These are phyloP conservation scores for Eulemur coronatus DNA, from an alignment of 2,797 vertebrate genomes.

Conservation along the genomic window DNA sequence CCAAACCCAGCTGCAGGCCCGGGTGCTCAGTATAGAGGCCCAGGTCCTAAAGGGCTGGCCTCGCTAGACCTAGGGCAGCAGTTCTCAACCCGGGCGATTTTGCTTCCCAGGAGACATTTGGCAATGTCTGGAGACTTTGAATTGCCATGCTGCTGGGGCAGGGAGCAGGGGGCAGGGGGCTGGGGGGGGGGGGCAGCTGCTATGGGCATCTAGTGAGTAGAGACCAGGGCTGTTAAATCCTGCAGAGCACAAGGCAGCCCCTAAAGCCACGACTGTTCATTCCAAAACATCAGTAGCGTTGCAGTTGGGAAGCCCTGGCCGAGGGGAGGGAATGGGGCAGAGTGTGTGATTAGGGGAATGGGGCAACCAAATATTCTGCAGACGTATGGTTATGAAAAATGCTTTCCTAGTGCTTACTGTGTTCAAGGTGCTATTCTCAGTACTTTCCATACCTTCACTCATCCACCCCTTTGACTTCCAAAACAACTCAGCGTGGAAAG, in stretches of 20 bases:
- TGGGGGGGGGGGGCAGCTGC: fast-evolving
- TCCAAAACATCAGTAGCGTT: neutral
- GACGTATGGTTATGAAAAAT: neutral
- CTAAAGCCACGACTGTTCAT: neutral
- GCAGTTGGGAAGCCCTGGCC: too few relatives aligned
- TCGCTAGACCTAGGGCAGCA: fast-evolving
- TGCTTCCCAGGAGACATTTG: neutral
- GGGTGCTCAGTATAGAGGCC: neutral
- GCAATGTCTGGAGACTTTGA: neutral
- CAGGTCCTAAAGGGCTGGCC: neutral
- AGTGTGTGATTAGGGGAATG: neutral
- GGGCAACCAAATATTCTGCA: neutral
- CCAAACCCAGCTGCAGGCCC: neutral
- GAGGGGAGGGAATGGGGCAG: neutral
- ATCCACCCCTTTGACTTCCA: neutral
- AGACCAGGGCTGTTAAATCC: neutral
- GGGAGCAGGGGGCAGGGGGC: too few relatives aligned
- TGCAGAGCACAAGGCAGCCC: neutral
- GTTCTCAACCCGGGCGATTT: neutral
- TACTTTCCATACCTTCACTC: neutral
- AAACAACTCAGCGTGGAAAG: neutral
- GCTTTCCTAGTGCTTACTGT: neutral
- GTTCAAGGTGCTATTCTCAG: neutral
- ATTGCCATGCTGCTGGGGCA: neutral
- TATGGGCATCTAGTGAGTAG: neutral